Evolutionary conservation across 2,888 invertebrate species (phyloP).

Genomic region (Theretra japonica): DNA sequence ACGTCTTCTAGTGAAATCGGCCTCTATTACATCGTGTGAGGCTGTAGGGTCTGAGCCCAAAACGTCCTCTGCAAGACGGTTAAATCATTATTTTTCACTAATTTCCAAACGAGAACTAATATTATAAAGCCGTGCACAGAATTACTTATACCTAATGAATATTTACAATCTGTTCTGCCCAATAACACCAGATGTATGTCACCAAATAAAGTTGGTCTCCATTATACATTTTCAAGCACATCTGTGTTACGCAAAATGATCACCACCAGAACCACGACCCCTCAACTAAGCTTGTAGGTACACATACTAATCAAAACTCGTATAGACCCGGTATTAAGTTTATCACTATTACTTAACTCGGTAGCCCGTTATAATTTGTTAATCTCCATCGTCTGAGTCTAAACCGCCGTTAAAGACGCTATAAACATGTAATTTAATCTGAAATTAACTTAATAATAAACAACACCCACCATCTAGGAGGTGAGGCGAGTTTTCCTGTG

Average conservation of each 20-base stretch:
- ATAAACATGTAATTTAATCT: conserved; percentile 9
- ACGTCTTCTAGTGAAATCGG: too few species aligned
- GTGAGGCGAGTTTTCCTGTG: neutral
- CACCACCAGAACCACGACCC: neutral
- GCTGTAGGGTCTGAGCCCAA: too few species aligned
- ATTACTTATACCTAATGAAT: too few species aligned
- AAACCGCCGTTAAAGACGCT: conserved; percentile 8
- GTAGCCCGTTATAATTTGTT: conserved; percentile 9
- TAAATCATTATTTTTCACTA: too few species aligned
- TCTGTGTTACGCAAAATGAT: too few species aligned
- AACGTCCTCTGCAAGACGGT: too few species aligned
- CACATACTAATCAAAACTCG: neutral
- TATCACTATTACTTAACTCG: neutral
- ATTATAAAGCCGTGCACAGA: too few species aligned
- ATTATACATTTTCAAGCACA: neutral
- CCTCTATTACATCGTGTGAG: too few species aligned
- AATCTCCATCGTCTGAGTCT: neutral
- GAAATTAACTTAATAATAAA: conserved; percentile 20
- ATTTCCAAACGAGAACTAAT: too few species aligned
- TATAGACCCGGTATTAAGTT: neutral
- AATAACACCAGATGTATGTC: too few species aligned
- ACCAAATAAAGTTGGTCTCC: too few species aligned
- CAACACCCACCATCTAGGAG: neutral
- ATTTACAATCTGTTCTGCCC: too few species aligned
- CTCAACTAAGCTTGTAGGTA: neutral